A percentile compares a stretch with the other conserved stretches of the same genome.
phyloP scores from a whole-genome alignment of 2,888 invertebrate genomes.

The Ophraella communa region DNA sequence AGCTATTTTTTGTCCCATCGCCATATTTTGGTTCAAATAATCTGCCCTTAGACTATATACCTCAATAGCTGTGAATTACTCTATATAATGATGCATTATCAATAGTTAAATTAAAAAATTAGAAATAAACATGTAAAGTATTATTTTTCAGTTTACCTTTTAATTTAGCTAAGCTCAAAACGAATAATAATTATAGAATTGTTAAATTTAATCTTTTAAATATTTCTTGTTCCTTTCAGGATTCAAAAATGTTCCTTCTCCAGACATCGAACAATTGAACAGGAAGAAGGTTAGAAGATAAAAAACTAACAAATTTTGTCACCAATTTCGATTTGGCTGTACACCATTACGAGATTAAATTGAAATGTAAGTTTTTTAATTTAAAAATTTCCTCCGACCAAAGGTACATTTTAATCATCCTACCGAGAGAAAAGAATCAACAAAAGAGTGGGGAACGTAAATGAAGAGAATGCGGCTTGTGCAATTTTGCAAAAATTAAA shows the following conservation, averaged over 20 bases:
- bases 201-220: no score
- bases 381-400: slow-evolving; percentile 26
- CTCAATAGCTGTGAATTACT: no score
- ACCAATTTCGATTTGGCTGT: slow-evolving; percentile 1
- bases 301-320: slow-evolving; percentile 16
- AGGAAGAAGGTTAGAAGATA: not conserved
- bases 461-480: slow-evolving; percentile 27
- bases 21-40: no score
- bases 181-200: no score
- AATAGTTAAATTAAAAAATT: no score
- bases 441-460: slow-evolving; percentile 28
- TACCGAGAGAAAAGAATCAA: slow-evolving; percentile 32
- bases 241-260: not conserved
- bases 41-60: no score
- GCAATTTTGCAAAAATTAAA: slow-evolving; percentile 33
- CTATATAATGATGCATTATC: no score
- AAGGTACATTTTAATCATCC: slow-evolving; percentile 35
- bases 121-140: no score
- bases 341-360: slow-evolving; percentile 31
- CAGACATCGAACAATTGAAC: slow-evolving; percentile 1
- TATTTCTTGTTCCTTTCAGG: not conserved
- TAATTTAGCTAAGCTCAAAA: no score
- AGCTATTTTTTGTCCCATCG: no score
- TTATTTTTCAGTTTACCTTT: no score
- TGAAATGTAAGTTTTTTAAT: slow-evolving; percentile 32